These are phyloP conservation scores for Tapirus indicus DNA, from an alignment of 2,797 vertebrate genomes.

Conservation along the genomic window DNA sequence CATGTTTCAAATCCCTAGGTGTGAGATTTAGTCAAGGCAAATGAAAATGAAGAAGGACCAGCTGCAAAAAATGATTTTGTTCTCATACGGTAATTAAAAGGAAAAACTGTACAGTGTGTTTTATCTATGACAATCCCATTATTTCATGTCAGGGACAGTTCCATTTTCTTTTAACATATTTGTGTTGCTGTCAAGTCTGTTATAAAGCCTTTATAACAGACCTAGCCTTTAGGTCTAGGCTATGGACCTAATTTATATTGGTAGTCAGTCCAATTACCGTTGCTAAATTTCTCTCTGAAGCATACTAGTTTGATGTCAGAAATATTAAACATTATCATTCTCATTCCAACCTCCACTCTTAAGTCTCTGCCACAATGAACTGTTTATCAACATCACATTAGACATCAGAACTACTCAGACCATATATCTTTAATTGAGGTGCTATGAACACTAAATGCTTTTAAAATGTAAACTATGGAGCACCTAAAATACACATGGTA, in stretches of 20 bases:
- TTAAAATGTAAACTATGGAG: not conserved
- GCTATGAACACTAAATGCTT: not conserved
- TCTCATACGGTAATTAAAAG: constrained; percentile 88
- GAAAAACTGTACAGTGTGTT: constrained; percentile 77
- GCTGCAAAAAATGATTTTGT: constrained; percentile 80
- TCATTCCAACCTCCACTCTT: not conserved
- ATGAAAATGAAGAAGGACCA: constrained; percentile 73
- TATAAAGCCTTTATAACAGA: too few relatives aligned
- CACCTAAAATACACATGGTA: not conserved
- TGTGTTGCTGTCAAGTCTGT: constrained; percentile 50
- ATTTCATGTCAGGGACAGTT: constrained; percentile 87
- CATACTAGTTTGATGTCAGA: constrained; percentile 77
- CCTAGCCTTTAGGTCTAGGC: too few relatives aligned
- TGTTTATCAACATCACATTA: not conserved
- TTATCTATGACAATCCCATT: constrained; percentile 71
- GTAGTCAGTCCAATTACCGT: constrained; percentile 83
- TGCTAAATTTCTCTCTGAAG: constrained; percentile 77
- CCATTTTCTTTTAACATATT: constrained; percentile 85
- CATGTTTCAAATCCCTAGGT: constrained; percentile 71
- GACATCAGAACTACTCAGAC: not conserved
- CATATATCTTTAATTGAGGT: not conserved
- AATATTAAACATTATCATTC: constrained; percentile 86
- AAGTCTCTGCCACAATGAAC: not conserved
- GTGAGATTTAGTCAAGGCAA: constrained; percentile 75
- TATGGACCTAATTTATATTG: constrained; percentile 86